A percentile compares a stretch with the other conserved stretches of the same genome.
These are phyloP conservation scores for Leptinotarsa rubiginosa DNA, from an alignment of 2,888 invertebrate genomes.

Conservation along the genomic window DNA sequence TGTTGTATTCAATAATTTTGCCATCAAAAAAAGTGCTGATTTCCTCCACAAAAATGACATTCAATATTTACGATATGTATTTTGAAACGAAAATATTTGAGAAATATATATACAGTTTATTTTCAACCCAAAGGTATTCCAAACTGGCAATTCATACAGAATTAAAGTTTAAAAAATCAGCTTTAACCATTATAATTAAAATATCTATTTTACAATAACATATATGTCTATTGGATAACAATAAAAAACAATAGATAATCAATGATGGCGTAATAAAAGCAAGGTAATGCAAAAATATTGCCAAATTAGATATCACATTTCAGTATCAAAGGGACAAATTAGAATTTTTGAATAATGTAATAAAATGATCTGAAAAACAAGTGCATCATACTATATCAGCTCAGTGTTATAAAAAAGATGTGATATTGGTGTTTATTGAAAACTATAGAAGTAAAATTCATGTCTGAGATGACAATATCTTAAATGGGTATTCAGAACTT, in stretches of 20 bases:
- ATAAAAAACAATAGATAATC: slow-evolving; percentile 41
- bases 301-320: slow-evolving; percentile 39
- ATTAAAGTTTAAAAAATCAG: slow-evolving; percentile 40
- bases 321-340: neutral
- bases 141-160: slow-evolving; percentile 54
- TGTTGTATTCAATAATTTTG: too few species aligned
- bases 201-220: slow-evolving; percentile 44
- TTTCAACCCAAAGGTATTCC: slow-evolving; percentile 30
- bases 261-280: slow-evolving; percentile 47
- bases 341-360: slow-evolving; percentile 5
- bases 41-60: too few species aligned
- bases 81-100: neutral
- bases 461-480: too few species aligned
- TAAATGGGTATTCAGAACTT: too few species aligned
- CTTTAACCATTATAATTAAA: slow-evolving; percentile 35
- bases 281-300: slow-evolving; percentile 58
- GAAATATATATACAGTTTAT: slow-evolving; percentile 40
- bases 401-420: too few species aligned
- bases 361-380: slow-evolving; percentile 6
- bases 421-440: too few species aligned
- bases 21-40: too few species aligned
- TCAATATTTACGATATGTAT: neutral
- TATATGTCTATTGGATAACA: slow-evolving; percentile 39
- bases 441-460: too few species aligned
- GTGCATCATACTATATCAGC: too few species aligned